Base-by-base conservation (phyloP, 2,113 vertebrate genomes). In the Furnarius figulus region DNA sequence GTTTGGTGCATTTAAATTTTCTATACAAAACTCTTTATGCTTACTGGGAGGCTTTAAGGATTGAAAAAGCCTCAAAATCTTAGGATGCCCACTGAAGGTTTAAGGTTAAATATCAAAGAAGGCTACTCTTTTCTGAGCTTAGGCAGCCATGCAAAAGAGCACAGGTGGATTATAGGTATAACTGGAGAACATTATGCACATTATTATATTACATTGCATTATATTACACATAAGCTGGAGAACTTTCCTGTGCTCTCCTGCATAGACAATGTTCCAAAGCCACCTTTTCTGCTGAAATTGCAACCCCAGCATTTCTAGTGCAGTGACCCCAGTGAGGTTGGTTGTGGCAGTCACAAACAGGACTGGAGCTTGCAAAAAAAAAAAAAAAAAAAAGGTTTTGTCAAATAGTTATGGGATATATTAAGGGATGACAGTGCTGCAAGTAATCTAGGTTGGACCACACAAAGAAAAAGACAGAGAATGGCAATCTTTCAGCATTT, bases 251-350 rank as follows among this genome's bases (percentile, higher is more conserved):
- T 25, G 47, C 55, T 75, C 73, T 12, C 17, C 18, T 53, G 24
- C 46, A 20, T 9, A 42, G 42, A 28, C 24, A 47, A 28, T 35
- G 23, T 22, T 85, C 31, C 53, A 65, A n/a, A 61, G 40, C 46
- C 68, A 81, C 44, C 40, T n/a, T n/a, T n/a, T n/a, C n/a, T n/a
- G 23, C 55, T 84, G 53, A 65, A 70, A 75, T 1, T 72, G 25
- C 28, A 81, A 1, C 23, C 39, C 35, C 52, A 14, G n/a, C 1
- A 1, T 74, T 88, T 56, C 71, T 47, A 83, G 44, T 8, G 30
- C 14, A 10, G 52, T 62, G 44, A 62, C 31, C 20, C 10, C 61
- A 67, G 19, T 0, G 0, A 85, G 23, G 8, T 1, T 4, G 0
- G 16, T 49, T 78, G 24, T 10, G 10, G 40, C 44, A 71, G 23